These are phyloP conservation scores for Plectropomus leopardus DNA, from an alignment of 2,113 vertebrate species.

Conservation along the genomic window DNA sequence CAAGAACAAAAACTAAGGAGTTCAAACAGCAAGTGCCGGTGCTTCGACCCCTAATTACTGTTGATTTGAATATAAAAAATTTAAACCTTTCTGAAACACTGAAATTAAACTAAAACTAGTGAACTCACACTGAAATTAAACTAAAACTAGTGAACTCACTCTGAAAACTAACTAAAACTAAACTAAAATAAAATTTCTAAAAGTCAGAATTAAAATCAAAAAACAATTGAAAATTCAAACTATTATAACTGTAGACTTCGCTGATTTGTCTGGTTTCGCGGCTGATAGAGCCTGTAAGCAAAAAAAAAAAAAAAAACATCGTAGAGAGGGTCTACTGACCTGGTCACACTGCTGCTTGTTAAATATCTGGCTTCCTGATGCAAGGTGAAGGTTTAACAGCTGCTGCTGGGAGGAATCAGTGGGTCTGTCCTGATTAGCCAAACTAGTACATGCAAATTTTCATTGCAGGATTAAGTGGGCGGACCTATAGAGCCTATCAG, in stretches of 20 bases:
- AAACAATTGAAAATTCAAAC: no score
- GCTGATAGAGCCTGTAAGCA: not conserved
- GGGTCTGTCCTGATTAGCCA: not conserved
- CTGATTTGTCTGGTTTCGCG: not conserved
- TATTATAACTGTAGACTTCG: not conserved
- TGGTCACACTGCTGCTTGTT: slow-evolving; percentile 22
- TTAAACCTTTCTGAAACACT: no score
- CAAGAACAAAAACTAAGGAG: no score
- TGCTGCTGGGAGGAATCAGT: not conserved
- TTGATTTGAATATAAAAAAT: no score
- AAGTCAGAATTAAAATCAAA: no score
- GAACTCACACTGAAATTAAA: no score
- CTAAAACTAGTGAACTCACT: no score
- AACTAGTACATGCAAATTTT: not conserved
- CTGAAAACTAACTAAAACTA: no score
- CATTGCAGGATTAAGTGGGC: not conserved
- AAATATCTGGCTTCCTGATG: not conserved
- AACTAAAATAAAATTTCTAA: no score
- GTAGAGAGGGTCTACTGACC: not conserved
- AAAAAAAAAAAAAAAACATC: not conserved
- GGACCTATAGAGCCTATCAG: not conserved
- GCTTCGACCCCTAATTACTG: no score
- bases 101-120: no score
- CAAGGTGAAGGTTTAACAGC: slow-evolving; percentile 9
- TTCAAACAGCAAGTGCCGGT: no score